Conservation (phyloP, 2,888 invertebrate species). For the Dendrolimus pini region DNA sequence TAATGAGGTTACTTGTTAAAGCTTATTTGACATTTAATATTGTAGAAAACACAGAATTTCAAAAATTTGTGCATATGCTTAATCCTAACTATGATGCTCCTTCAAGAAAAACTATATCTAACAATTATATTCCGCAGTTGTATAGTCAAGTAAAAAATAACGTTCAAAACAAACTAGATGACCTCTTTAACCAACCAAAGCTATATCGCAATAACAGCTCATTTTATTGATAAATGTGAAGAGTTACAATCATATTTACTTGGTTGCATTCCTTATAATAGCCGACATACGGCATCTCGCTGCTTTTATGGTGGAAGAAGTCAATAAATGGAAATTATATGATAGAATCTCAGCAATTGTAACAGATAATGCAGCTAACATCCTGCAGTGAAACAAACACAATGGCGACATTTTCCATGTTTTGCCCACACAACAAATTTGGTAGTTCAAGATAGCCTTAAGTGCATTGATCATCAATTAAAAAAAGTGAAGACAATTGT, state of each 20-base stretch:
- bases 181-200: neutral
- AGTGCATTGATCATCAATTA: conserved; percentile 1
- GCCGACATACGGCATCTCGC: neutral
- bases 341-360: neutral
- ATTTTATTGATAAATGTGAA: neutral
- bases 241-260: neutral
- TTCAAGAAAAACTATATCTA: neutral
- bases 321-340: neutral
- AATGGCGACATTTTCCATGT: neutral
- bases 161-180: neutral
- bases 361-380: neutral
- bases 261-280: neutral
- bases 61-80: neutral
- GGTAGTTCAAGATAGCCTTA: neutral
- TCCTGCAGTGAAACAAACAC: neutral
- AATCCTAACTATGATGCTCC: neutral
- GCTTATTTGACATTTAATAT: neutral
- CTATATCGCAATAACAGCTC: neutral
- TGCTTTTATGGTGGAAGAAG: neutral
- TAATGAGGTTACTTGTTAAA: neutral
- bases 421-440: neutral
- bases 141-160: neutral
- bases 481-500: conserved; percentile 6
- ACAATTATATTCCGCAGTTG: neutral
- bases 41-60: neutral